These are phyloP conservation scores for Callionymus lyra DNA, from an alignment of 2,113 vertebrate genomes.

Conservation along the genomic window DNA sequence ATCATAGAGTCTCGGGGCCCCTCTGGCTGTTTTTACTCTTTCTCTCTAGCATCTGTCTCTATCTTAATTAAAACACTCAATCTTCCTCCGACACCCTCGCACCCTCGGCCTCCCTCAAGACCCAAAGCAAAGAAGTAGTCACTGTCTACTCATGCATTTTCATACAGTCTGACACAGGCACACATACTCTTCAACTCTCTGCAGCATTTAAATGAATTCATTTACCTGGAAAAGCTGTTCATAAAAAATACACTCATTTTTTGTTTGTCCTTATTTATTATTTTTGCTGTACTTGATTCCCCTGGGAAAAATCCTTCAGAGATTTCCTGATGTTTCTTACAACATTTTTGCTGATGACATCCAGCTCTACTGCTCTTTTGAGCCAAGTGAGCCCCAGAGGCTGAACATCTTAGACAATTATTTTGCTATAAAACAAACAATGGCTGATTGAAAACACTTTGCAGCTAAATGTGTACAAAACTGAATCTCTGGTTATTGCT, in stretches of 20 bases:
- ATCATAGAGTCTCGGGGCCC: conserved; percentile 45
- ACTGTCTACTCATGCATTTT: conserved; percentile 40
- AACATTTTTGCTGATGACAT: too few relatives aligned
- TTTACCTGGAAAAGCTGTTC: background rate
- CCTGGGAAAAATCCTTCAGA: too few relatives aligned
- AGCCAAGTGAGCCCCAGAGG: too few relatives aligned
- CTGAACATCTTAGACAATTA: too few relatives aligned
- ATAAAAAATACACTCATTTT: background rate
- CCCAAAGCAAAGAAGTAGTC: conserved; percentile 26
- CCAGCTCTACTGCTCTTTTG: too few relatives aligned
- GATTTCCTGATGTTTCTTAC: too few relatives aligned
- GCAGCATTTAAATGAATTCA: conserved; percentile 1
- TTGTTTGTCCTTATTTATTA: background rate
- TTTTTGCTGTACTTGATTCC: too few relatives aligned
- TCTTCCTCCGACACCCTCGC: conserved; percentile 43
- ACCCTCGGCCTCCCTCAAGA: conserved; percentile 25
- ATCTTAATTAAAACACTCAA: conserved; percentile 68
- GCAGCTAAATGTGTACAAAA: too few relatives aligned
- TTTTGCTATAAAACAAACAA: too few relatives aligned
- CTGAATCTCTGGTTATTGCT: too few relatives aligned
- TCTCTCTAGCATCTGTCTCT: conserved; percentile 59
- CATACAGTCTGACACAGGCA: conserved; percentile 18
- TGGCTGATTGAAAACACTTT: too few relatives aligned
- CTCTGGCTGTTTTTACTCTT: conserved; percentile 59
- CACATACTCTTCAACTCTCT: conserved; percentile 3